phyloP scores from a whole-genome alignment of 2,797 vertebrate species.

The Galaxias olidus region DNA sequence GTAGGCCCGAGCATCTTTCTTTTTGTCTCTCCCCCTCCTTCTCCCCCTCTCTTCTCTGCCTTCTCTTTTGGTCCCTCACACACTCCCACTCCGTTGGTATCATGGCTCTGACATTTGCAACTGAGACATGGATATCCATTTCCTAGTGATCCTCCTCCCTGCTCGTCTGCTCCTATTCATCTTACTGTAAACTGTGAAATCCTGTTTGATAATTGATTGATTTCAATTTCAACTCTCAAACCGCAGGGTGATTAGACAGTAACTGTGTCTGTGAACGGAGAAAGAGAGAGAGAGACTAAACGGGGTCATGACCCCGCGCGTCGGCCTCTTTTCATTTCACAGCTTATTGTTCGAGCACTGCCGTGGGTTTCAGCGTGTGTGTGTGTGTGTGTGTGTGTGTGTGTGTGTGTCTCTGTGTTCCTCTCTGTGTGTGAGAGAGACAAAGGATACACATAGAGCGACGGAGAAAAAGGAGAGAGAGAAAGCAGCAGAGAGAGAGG shows the following conservation, averaged over 20 bases:
- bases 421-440: too few species aligned
- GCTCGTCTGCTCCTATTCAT: slow-evolving; percentile 36
- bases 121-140: slow-evolving; percentile 25
- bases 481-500: too few species aligned
- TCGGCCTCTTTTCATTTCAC: too few species aligned
- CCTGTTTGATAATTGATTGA: slow-evolving; percentile 61
- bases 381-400: slow-evolving; percentile 19
- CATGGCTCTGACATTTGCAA: slow-evolving; percentile 42
- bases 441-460: too few species aligned
- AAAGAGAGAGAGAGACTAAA: slow-evolving; percentile 15
- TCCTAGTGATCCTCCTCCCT: slow-evolving; percentile 26
- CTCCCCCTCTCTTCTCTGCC: slow-evolving; percentile 21
- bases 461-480: too few species aligned
- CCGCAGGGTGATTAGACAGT: slow-evolving; percentile 41
- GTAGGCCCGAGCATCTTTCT: slow-evolving; percentile 1
- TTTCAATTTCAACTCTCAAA: slow-evolving; percentile 53
- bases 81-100: not conserved
- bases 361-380: slow-evolving; percentile 6
- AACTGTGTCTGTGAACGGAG: not conserved
- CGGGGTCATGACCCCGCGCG: not conserved
- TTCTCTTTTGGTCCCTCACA: not conserved
- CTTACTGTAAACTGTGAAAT: slow-evolving; percentile 62
- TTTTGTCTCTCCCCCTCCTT: not conserved
- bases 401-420: slow-evolving; percentile 1
- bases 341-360: not conserved